These are phyloP conservation scores for Xenopus laevis DNA, from an alignment of 2,113 vertebrate species.

Conservation along the genomic window DNA sequence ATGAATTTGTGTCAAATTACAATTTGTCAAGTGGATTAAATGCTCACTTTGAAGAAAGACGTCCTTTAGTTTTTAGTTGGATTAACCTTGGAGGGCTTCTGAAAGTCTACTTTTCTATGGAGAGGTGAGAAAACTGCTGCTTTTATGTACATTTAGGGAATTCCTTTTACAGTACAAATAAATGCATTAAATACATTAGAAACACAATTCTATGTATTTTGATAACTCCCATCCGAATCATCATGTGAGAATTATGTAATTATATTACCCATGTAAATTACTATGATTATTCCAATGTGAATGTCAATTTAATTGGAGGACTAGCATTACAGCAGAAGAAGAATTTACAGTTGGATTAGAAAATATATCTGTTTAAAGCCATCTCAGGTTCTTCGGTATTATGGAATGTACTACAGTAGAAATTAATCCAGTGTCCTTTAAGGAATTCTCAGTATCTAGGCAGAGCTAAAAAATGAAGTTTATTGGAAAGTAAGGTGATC, in stretches of 20 bases:
- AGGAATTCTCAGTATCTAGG: too few relatives aligned
- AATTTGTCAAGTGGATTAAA: conserved; percentile 46
- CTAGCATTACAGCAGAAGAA: not conserved
- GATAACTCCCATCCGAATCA: not conserved
- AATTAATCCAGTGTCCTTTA: too few relatives aligned
- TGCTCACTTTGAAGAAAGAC: conserved; percentile 37
- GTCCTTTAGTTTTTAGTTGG: conserved; percentile 37
- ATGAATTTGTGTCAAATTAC: conserved; percentile 46
- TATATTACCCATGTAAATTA: not conserved
- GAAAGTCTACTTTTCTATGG: conserved; percentile 7
- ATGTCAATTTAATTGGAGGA: not conserved
- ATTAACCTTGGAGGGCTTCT: conserved; percentile 30
- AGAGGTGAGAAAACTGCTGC: not conserved
- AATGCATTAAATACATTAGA: too few relatives aligned
- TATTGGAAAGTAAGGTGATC: too few relatives aligned
- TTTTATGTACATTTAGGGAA: not conserved
- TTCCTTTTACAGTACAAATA: not conserved
- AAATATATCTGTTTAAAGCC: not conserved
- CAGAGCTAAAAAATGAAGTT: too few relatives aligned
- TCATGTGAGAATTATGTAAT: not conserved
- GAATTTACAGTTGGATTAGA: not conserved
- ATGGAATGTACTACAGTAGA: too few relatives aligned
- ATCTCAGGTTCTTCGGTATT: not conserved
- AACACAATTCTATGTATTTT: not conserved
- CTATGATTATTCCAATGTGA: not conserved